Evolutionary conservation across 2,797 vertebrate genomes (phyloP).

Genomic region (Notolabrus celidotus): DNA sequence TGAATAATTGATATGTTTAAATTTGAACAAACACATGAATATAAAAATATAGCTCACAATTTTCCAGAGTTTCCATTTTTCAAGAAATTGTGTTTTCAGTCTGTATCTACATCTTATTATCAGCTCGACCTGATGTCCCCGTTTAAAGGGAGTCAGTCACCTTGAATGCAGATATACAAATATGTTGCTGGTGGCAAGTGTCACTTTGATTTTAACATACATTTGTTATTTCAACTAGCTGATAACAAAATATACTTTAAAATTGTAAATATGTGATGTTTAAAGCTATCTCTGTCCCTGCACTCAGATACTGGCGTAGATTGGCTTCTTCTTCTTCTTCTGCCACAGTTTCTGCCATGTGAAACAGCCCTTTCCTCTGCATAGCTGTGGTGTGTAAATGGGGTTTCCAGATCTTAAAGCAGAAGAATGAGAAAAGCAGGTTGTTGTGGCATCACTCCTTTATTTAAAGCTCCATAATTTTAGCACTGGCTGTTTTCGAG

Average conservation of each 20-base stretch:
- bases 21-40: neutral
- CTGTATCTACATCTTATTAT: neutral
- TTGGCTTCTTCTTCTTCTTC: constrained; percentile 2
- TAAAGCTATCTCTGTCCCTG: neutral
- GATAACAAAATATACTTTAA: neutral
- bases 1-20: neutral
- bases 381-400: constrained; percentile 68
- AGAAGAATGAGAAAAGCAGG: constrained; percentile 55
- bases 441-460: constrained; percentile 51
- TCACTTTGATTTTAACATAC: neutral
- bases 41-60: neutral
- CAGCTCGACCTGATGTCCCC: no score
- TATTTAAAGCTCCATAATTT: constrained; percentile 68
- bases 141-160: neutral
- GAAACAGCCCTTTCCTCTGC: constrained; percentile 44
- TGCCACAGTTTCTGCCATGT: constrained; percentile 32
- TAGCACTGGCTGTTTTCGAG: constrained; percentile 63
- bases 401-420: constrained; percentile 51
- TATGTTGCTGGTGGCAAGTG: neutral
- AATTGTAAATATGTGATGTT: constrained; percentile 5
- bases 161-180: no score
- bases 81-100: no score
- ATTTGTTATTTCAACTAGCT: neutral
- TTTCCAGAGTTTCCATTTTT: neutral
- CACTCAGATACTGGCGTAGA: neutral